A percentile compares a stretch with the other conserved stretches of the same genome.
Conservation (phyloP, 2,888 invertebrate species). For the Aelia acuminata region DNA sequence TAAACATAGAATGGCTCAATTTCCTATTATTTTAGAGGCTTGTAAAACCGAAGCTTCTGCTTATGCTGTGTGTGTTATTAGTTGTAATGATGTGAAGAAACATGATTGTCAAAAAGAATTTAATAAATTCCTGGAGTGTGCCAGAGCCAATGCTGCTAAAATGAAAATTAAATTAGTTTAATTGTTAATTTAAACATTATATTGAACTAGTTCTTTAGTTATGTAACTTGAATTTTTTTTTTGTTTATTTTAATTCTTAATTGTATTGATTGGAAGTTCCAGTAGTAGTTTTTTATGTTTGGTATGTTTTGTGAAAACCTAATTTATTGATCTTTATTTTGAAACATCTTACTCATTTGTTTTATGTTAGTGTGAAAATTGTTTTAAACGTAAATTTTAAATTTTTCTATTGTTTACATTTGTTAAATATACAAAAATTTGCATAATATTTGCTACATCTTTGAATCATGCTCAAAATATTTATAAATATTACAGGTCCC, state of each 20-base stretch:
- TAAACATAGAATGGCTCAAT: conserved; percentile 59
- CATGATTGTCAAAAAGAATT: conserved; percentile 63
- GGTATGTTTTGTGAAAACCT: too few relatives aligned
- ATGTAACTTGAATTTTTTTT: not conserved
- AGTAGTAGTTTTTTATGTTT: too few relatives aligned
- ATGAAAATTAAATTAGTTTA: conserved; percentile 58
- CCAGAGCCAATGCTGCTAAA: conserved; percentile 54
- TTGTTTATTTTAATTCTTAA: not conserved
- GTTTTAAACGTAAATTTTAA: not conserved
- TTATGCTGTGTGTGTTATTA: conserved; percentile 63
- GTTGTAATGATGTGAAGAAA: conserved; percentile 62
- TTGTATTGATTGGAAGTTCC: not conserved
- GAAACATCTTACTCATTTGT: not conserved
- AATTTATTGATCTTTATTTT: not conserved
- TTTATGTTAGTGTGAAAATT: not conserved
- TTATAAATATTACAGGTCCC: too few relatives aligned
- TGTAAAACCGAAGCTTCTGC: conserved; percentile 61
- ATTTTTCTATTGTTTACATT: not conserved
- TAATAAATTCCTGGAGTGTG: conserved; percentile 62
- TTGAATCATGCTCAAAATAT: too few relatives aligned
- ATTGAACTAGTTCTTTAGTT: not conserved
- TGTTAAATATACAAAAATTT: not conserved
- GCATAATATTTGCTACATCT: not conserved
- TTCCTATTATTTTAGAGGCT: conserved; percentile 60
- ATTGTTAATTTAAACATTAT: not conserved